Conservation (phyloP, 2,888 invertebrate species). For the Embidobia sp. region DNA sequence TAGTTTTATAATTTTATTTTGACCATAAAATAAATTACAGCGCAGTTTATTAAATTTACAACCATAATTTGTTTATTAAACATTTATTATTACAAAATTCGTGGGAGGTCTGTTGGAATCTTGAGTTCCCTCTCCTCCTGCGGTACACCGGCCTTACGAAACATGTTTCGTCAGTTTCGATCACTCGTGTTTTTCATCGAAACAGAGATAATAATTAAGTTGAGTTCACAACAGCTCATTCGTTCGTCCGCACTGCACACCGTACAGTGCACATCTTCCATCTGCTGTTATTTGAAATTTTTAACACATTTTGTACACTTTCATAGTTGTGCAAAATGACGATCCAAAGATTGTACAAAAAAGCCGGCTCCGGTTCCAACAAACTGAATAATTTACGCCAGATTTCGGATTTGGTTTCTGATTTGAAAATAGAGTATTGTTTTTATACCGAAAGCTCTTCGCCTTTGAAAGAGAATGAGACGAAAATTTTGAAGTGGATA, state of each 20-base stretch:
- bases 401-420: slow-evolving; percentile 77
- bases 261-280: too few relatives aligned
- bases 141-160: slow-evolving; percentile 5
- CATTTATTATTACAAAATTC: not conserved
- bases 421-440: slow-evolving; percentile 88
- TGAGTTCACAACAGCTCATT: not conserved
- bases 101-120: slow-evolving; percentile 11
- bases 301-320: slow-evolving; percentile 1
- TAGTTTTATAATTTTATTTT: too few relatives aligned
- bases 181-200: slow-evolving; percentile 12
- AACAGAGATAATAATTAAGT: slow-evolving; percentile 8
- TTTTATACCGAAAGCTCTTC: slow-evolving; percentile 86
- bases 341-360: slow-evolving; percentile 85
- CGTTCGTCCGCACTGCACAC: too few relatives aligned
- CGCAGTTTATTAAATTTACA: too few relatives aligned
- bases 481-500: slow-evolving; percentile 89
- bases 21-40: too few relatives aligned
- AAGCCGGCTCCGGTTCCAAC: slow-evolving; percentile 81
- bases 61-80: too few relatives aligned
- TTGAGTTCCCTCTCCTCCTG: not conserved
- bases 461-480: slow-evolving; percentile 84
- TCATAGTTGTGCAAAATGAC: slow-evolving; percentile 80
- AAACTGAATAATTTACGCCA: slow-evolving; percentile 69
- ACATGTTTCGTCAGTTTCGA: slow-evolving; percentile 16
- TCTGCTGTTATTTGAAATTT: not conserved